Evolutionary conservation across 2,113 vertebrate genomes (phyloP).

Genomic region (Drymodes brunneopygia): DNA sequence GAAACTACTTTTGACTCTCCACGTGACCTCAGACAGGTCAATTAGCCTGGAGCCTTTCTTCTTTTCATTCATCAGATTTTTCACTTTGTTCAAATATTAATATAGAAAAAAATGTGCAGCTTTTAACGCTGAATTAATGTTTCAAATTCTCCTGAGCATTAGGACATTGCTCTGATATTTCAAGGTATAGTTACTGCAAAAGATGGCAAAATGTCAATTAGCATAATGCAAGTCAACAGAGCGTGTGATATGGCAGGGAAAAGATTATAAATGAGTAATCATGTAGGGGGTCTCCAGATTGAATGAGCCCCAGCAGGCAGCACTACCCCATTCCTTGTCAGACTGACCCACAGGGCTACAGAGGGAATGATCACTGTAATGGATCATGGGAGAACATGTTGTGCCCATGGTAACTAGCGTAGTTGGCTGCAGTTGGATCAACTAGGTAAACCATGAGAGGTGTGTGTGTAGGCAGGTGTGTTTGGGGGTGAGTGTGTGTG

Average conservation of each 20-base stretch:
- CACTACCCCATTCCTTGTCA: neutral
- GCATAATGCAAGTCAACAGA: neutral
- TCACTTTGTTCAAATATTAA: neutral
- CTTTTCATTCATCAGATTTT: neutral
- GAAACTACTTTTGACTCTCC: neutral
- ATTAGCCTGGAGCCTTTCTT: neutral
- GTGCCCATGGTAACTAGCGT: no score
- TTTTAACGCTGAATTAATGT: slow-evolving; percentile 21
- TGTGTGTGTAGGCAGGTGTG: neutral
- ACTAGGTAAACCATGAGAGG: neutral
- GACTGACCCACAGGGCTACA: neutral
- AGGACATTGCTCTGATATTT: neutral
- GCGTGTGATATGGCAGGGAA: neutral
- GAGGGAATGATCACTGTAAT: rapidly evolving
- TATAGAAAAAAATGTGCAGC: neutral
- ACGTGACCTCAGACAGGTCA: neutral
- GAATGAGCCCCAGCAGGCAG: neutral
- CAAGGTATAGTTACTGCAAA: neutral
- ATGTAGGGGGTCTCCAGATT: neutral
- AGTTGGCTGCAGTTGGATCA: neutral
- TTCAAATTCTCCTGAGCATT: neutral
- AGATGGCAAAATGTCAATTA: slow-evolving; percentile 11
- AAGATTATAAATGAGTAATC: neutral
- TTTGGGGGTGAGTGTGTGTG: neutral
- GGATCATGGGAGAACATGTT: neutral